Percentiles rank a stretch among this genome's conserved stretches.
Conservation (phyloP, 2,797 vertebrate genomes). For the Allobates femoralis region DNA sequence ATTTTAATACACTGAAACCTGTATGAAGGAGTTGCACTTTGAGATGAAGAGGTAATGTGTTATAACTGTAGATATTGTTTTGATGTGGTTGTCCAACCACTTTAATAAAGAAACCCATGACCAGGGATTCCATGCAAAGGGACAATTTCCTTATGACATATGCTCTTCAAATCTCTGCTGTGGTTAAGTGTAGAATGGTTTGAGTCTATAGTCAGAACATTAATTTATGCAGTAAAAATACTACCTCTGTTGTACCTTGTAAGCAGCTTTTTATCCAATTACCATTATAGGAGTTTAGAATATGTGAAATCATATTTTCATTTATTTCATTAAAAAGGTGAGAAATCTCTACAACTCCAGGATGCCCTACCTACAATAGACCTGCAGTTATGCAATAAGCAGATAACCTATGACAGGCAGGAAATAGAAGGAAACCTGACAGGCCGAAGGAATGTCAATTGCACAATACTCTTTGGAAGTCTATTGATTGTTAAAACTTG, state of each 20-base stretch:
- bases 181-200: not conserved
- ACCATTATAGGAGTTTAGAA: not conserved
- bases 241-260: too few relatives aligned
- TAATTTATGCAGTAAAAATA: not conserved
- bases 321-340: not conserved
- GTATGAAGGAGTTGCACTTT: too few relatives aligned
- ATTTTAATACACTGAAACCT: too few relatives aligned
- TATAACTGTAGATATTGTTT: too few relatives aligned
- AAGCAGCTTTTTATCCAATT: too few relatives aligned
- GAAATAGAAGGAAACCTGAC: conserved; percentile 26
- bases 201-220: not conserved
- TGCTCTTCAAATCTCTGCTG: too few relatives aligned
- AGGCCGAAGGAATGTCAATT: conserved; percentile 17
- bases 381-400: conserved; percentile 26
- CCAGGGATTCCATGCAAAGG: too few relatives aligned
- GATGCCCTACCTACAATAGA: not conserved
- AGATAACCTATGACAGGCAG: conserved; percentile 38
- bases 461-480: not conserved
- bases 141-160: too few relatives aligned
- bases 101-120: too few relatives aligned
- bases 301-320: not conserved
- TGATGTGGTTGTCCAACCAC: too few relatives aligned
- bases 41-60: too few relatives aligned
- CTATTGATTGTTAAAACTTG: conserved; percentile 8
- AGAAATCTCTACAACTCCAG: not conserved